Conservation (phyloP, 1,140 invertebrate species). For the Aphidius ervi region DNA sequence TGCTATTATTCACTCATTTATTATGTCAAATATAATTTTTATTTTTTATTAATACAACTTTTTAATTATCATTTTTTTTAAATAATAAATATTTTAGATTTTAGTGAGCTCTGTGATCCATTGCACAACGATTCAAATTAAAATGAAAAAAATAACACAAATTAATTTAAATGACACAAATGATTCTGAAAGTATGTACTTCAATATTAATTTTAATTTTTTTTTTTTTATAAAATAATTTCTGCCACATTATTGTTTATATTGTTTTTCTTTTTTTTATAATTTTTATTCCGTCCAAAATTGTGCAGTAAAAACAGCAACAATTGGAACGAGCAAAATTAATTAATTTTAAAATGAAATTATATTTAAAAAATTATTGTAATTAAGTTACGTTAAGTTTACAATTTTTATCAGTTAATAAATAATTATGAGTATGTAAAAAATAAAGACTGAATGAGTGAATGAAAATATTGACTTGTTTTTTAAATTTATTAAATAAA, state of each 20-base stretch:
- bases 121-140: constrained; percentile 15
- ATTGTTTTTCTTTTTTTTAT: constrained; percentile 8
- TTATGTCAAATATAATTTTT: not conserved
- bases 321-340: constrained; percentile 9
- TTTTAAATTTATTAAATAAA: not conserved
- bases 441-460: constrained; percentile 24
- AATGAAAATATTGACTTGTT: constrained; percentile 1
- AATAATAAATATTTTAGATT: not conserved
- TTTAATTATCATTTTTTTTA: not conserved
- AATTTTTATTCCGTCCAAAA: constrained; percentile 18
- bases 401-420: constrained; percentile 10
- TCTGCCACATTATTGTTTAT: not conserved
- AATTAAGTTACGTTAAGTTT: constrained; percentile 8
- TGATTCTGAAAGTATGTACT: constrained; percentile 12
- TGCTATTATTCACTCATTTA: not conserved
- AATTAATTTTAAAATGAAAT: constrained; percentile 1
- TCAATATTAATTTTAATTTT: constrained; percentile 7
- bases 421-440: constrained; percentile 9
- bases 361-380: not conserved
- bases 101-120: constrained; percentile 18
- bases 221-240: constrained; percentile 4
- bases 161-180: not conserved
- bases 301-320: not conserved
- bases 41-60: not conserved
- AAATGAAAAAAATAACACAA: constrained; percentile 2